Percentiles rank a stretch among this genome's conserved stretches.
phyloP scores from a whole-genome alignment of 2,797 vertebrate species.

The Scarus forsteni region DNA sequence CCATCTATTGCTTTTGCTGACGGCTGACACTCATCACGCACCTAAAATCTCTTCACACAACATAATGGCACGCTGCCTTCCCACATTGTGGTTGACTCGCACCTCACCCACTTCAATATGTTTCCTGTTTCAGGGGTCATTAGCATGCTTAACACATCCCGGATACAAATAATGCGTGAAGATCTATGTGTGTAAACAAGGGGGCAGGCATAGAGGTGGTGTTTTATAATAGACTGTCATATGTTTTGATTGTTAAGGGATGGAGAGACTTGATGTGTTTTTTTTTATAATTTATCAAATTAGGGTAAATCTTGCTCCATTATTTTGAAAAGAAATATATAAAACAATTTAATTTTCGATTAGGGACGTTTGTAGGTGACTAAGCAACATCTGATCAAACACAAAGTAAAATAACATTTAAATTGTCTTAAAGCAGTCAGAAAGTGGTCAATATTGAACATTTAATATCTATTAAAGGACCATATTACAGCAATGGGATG shows the following conservation, averaged over 20 bases:
- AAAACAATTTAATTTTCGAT: background rate
- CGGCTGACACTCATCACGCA: constrained; percentile 30
- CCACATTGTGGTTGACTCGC: constrained; percentile 24
- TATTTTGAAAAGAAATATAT: background rate
- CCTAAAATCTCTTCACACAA: constrained; percentile 49
- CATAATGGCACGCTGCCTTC: constrained; percentile 35
- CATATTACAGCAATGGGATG: too few relatives aligned
- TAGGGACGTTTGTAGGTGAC: background rate
- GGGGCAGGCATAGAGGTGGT: background rate
- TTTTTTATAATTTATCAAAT: too few relatives aligned
- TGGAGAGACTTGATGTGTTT: background rate
- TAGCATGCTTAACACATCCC: constrained; percentile 58
- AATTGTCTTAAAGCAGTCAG: too few relatives aligned
- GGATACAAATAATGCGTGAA: constrained; percentile 55
- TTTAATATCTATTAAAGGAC: too few relatives aligned
- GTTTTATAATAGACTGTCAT: constrained; percentile 4
- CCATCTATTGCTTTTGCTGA: constrained; percentile 6
- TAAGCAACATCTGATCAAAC: too few relatives aligned
- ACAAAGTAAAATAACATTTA: too few relatives aligned
- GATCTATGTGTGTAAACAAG: constrained; percentile 26
- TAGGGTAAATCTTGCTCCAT: too few relatives aligned
- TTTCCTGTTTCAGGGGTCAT: constrained; percentile 73
- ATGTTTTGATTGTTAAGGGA: background rate
- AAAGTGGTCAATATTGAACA: too few relatives aligned
- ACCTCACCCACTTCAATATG: constrained; percentile 52